Evolutionary conservation across 2,797 vertebrate genomes (phyloP), one percentile per base, ranked within the genome.

Genomic region (Eulemur coronatus): DNA sequence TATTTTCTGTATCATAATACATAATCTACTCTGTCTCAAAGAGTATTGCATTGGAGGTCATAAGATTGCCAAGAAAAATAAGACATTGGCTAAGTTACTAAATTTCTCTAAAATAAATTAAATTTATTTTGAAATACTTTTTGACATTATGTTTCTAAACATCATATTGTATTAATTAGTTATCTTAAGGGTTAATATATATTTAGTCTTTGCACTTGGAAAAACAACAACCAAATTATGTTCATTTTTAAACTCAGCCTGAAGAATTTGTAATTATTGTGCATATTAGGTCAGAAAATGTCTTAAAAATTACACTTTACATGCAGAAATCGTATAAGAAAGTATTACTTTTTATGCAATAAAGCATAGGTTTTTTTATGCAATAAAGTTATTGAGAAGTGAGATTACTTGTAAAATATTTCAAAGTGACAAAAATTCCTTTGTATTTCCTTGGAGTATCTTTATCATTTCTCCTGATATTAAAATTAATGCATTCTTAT

Each of bases 231-330:
- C 13, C 18, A 96, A 94, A 50, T 87, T 89, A 10, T 9, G 63
- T 30, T 95, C 15, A 78, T 91, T 84, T 90, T 38, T 57, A 78
- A 80, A 89, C 9, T 84, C 4, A 93, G 59, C 4, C 28, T 85
- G 26, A 96, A 20, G 43, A 90, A 69, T 88, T 95, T 89, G 9
- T 67, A 14, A 78, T 84, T 96, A 46, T 78, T 93, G 14, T 86
- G 22, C 55, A 43, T 88, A 41, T 70, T 76, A 90, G 46, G 14
- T 91, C 48, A 91, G 63, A 72, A 93, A 72, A 73, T 76, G 57
- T 84, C 76, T 88, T 87, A 76, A 94, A 63, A 89, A 65, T 89
- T 79, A 52, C 3, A 67, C 28, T 86, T 72, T 57, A 55, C 0
- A 59, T 76, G 20, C 0, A 81, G 35, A 84, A 87, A 78, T 76